Evolutionary conservation across 2,113 vertebrate species (phyloP).

Genomic region (Alaudala cheleensis): DNA sequence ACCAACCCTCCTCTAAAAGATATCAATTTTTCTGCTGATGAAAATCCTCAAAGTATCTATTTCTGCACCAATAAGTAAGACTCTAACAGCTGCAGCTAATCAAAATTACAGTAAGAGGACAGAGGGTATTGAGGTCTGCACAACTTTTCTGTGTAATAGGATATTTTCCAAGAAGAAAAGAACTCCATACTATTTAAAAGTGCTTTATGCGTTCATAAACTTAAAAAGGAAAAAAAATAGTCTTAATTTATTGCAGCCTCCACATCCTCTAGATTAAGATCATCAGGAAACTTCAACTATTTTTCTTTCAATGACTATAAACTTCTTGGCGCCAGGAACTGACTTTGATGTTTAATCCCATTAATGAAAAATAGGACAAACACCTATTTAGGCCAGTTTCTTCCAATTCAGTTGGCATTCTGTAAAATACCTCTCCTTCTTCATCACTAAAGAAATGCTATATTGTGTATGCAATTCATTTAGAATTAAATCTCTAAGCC

Average conservation of each 20-base stretch:
- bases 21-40: not conserved
- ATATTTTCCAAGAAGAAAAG: constrained; percentile 19
- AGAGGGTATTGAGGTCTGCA: not conserved
- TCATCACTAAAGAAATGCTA: not conserved
- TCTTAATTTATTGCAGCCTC: constrained; percentile 22
- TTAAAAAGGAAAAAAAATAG: not conserved
- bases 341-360: constrained; percentile 66
- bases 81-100: constrained; percentile 3
- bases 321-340: not conserved
- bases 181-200: not conserved
- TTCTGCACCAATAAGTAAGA: not conserved
- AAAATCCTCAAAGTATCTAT: not conserved
- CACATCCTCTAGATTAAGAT: constrained; percentile 20
- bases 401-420: constrained; percentile 16
- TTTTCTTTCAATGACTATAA: constrained; percentile 12
- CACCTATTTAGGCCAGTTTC: constrained; percentile 33
- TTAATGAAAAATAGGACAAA: constrained; percentile 40
- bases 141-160: constrained; percentile 9
- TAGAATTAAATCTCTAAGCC: constrained; percentile 15
- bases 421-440: not conserved
- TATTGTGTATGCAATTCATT: not conserved
- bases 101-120: not conserved
- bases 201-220: not conserved
- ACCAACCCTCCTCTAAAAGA: not conserved
- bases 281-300: not conserved